Evolutionary conservation across 2,888 invertebrate species (phyloP).

Genomic region (Rotaria sp.): DNA sequence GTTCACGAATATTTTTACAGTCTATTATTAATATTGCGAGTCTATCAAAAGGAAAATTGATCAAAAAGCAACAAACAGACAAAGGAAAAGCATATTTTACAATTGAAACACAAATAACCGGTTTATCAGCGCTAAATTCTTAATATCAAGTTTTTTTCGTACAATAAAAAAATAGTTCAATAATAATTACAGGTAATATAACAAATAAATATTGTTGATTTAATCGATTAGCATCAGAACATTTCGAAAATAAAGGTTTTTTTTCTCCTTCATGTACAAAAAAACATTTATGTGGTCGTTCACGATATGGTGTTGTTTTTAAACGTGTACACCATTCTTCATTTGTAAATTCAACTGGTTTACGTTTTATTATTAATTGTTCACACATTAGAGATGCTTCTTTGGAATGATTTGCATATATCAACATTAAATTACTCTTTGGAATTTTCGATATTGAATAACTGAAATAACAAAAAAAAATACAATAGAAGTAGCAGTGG

Average conservation of each 20-base stretch:
- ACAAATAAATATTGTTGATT: not conserved
- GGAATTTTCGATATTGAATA: conserved; percentile 19
- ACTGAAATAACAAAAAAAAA: not conserved
- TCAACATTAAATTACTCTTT: not conserved
- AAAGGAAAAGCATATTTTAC: not conserved
- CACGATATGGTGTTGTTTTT: conserved; percentile 28
- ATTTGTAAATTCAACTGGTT: not conserved
- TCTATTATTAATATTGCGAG: not conserved
- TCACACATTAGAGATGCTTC: not conserved
- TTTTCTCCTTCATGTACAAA: conserved; percentile 28
- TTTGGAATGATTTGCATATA: not conserved
- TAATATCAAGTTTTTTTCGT: not conserved
- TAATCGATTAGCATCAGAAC: not conserved
- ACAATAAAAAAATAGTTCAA: not conserved
- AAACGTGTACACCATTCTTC: conserved; percentile 23
- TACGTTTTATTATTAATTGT: not conserved
- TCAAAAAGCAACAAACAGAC: not conserved
- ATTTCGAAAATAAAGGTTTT: not conserved
- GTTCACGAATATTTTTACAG: not conserved
- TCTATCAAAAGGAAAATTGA: not conserved
- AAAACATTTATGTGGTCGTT: conserved; percentile 28
- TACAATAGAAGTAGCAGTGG: no score
- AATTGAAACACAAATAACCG: not conserved
- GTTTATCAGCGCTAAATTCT: not conserved
- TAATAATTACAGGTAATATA: not conserved